Evolutionary conservation across 2,888 invertebrate species (phyloP).

Genomic region (Drosophila anomelani): DNA sequence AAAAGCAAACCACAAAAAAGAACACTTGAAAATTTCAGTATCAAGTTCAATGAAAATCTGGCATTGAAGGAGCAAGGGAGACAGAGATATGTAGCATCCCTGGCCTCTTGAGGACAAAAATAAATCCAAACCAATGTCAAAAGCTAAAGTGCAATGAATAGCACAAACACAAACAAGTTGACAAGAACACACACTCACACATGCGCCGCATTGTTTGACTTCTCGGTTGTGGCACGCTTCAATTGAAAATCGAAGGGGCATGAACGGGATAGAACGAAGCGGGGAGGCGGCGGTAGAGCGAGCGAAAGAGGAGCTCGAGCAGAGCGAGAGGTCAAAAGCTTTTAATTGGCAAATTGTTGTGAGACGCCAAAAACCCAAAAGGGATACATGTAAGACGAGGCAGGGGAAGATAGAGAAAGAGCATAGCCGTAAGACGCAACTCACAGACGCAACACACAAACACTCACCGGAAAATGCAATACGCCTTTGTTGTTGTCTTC

Average conservation of each 20-base stretch:
- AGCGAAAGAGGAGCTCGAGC: conserved; percentile 2
- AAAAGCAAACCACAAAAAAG: conserved; percentile 6
- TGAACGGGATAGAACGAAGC: background rate
- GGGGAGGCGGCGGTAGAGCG: background rate
- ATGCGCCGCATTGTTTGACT: conserved; percentile 9
- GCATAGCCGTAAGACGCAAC: conserved; percentile 51
- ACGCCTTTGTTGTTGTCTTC: conserved; percentile 9
- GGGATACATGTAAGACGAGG: conserved; percentile 3
- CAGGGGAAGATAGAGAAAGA: conserved; percentile 27
- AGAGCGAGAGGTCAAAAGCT: conserved; percentile 57
- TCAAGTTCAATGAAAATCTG: conserved; percentile 75
- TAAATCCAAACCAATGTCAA: conserved; percentile 62
- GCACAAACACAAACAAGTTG: conserved; percentile 39
- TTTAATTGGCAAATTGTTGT: conserved; percentile 68
- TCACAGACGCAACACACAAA: conserved; percentile 9
- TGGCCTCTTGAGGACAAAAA: conserved; percentile 41
- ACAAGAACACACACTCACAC: conserved; percentile 6
- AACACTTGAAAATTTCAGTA: conserved; percentile 63
- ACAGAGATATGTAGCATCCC: conserved; percentile 6
- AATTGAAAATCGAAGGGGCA: conserved; percentile 41
- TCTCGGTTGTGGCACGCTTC: conserved; percentile 27
- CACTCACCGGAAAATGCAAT: conserved; percentile 32
- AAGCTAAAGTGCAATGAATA: conserved; percentile 70
- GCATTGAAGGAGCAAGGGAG: conserved; percentile 56
- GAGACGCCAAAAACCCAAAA: conserved; percentile 26